phyloP scores from a whole-genome alignment of 2,797 vertebrate genomes.

The Botia almorhae region DNA sequence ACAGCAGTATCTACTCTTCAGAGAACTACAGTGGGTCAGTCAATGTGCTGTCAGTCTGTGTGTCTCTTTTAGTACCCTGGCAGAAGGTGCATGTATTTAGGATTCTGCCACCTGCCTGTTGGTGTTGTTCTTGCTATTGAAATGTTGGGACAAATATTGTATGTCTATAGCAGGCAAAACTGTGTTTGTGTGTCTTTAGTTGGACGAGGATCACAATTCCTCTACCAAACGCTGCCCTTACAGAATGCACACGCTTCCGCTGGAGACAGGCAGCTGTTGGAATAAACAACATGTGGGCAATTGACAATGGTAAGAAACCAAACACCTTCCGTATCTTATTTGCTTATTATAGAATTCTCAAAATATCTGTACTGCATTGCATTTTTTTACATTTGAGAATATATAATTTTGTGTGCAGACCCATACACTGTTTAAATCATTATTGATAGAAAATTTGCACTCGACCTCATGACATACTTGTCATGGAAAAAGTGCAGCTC shows the following conservation, averaged over 20 bases:
- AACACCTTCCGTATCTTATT: neutral
- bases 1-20: slow-evolving; percentile 94
- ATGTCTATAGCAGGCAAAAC: too few relatives aligned
- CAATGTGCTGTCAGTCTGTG: neutral
- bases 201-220: slow-evolving; percentile 94
- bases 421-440: too few relatives aligned
- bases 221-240: slow-evolving; percentile 92
- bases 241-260: slow-evolving; percentile 89
- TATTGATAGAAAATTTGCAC: neutral
- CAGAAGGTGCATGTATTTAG: neutral
- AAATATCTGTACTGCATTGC: neutral
- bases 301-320: slow-evolving; percentile 77
- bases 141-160: too few relatives aligned
- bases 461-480: neutral
- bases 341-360: neutral
- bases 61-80: neutral
- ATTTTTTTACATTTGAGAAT: too few relatives aligned
- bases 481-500: too few relatives aligned
- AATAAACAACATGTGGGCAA: slow-evolving; percentile 92
- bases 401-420: neutral
- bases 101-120: neutral
- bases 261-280: slow-evolving; percentile 91
- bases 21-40: slow-evolving; percentile 96
- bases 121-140: slow-evolving; percentile 82
- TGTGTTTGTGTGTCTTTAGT: slow-evolving; percentile 70